Evolutionary conservation across 2,888 invertebrate species (phyloP), one percentile per base, ranked within the genome.

Genomic region (Pinctada fucata): DNA sequence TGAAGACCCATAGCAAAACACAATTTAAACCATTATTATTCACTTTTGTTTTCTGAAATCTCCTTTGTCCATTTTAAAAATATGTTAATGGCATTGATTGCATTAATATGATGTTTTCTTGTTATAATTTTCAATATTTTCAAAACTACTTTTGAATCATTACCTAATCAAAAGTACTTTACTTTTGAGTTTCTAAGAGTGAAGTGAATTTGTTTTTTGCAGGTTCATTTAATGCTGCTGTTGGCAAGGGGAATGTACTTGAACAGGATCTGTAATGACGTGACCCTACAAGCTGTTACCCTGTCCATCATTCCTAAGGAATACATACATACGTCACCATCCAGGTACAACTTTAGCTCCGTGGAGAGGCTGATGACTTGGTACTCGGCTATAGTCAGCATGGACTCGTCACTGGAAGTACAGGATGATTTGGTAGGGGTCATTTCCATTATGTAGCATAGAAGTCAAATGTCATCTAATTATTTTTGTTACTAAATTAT

Each of bases 181-280:
- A 31, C 31, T 1, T 1, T 31, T 67, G 67, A 67, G 3, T 4
- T n/a, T 10, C 5, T 10, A 16, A 16, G 45, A 16, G 16, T 48
- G 6, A 47, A 69, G 69, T 69, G 6, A n/a, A 47, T 3, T 49
- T 6, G 16, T n/a, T 49, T 65, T 13, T 65, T 65, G 5, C 47
- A 79, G 79, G 73, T 82, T 48, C 76, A 97, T 92, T 93, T 98
- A 4, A 93, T 98, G 16, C 96, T 96, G 90, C 95, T 96, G 94
- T 91, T 98, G 49, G 95, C 95, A 0, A 95, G 97, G 90, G 97
- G 97, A 0, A 95, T 96, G 90, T 95, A 94, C 90, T 93, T 97
- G 52, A 93, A 93, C 84, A 74, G 76, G 13, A 49, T 87, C 10
- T 86, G 90, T 72, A 85, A 88, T 72, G 85, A 88, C 65, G 94